These are phyloP conservation scores for Xanthia icteritia DNA, from an alignment of 2,888 invertebrate species.

Conservation along the genomic window DNA sequence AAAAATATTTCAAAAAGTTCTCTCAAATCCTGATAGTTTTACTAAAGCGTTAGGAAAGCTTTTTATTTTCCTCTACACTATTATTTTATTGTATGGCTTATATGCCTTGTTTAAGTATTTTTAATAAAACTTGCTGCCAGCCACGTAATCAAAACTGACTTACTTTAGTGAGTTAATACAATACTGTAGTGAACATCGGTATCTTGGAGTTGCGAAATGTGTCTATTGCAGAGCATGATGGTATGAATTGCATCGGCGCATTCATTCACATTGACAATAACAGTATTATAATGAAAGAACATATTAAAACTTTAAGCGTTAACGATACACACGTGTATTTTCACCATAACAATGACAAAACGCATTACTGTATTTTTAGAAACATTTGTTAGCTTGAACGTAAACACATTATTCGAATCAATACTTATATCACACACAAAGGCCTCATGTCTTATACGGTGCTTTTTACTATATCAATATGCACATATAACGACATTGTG, in stretches of 20 bases:
- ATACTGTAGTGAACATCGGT: constrained; percentile 61
- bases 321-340: constrained; percentile 74
- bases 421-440: constrained; percentile 77
- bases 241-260: constrained; percentile 71
- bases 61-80: constrained; percentile 55
- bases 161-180: constrained; percentile 54
- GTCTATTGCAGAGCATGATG: constrained; percentile 64
- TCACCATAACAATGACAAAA: constrained; percentile 72
- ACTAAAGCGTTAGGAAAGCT: constrained; percentile 62
- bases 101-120: constrained; percentile 39
- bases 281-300: constrained; percentile 65
- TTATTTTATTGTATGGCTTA: constrained; percentile 46
- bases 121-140: constrained; percentile 37
- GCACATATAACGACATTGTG: constrained; percentile 85
- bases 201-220: constrained; percentile 55
- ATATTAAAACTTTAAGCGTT: constrained; percentile 71
- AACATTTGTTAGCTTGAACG: constrained; percentile 69
- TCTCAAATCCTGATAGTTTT: constrained; percentile 41
- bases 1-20: constrained; percentile 31
- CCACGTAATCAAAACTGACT: constrained; percentile 58
- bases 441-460: constrained; percentile 80
- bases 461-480: constrained; percentile 82
- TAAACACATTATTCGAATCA: constrained; percentile 65
- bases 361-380: constrained; percentile 64
- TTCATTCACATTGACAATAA: constrained; percentile 74